These are phyloP conservation scores for Drosophila picticornis DNA, from an alignment of 2,888 invertebrate species.

Conservation along the genomic window DNA sequence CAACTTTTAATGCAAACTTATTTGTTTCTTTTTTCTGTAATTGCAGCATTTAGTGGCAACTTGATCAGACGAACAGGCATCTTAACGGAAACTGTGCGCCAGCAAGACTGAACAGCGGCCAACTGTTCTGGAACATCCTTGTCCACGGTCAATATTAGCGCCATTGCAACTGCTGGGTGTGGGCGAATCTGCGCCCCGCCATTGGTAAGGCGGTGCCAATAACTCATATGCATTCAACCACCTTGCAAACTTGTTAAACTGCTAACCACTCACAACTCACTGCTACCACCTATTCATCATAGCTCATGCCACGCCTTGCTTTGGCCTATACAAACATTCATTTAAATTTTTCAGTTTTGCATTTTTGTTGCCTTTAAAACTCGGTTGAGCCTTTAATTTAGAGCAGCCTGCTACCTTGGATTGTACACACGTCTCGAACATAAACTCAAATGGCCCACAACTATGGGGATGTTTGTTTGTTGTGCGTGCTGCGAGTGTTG, in stretches of 20 bases:
- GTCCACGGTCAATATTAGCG: conserved; percentile 85
- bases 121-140: conserved; percentile 78
- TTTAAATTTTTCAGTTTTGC: background rate
- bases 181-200: conserved; percentile 86
- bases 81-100: background rate
- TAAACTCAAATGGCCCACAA: conserved; percentile 22
- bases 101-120: conserved; percentile 67
- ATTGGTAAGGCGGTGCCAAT: conserved; percentile 82
- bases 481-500: conserved; percentile 52
- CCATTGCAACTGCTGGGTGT: conserved; percentile 86
- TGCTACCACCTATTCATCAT: background rate
- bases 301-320: conserved; percentile 37
- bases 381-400: background rate
- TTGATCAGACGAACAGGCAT: background rate
- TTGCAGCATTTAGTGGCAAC: conserved; percentile 43
- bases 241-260: background rate
- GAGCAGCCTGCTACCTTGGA: background rate
- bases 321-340: conserved; percentile 10
- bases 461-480: conserved; percentile 24
- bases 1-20: conserved; percentile 29
- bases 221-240: conserved; percentile 2
- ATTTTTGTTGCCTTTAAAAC: conserved; percentile 11
- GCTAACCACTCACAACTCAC: conserved; percentile 5
- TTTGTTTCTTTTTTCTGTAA: conserved; percentile 6
- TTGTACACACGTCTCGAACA: conserved; percentile 14